Conservation (phyloP, 1,140 invertebrate genomes). For the Drosophila ohnishii region DNA sequence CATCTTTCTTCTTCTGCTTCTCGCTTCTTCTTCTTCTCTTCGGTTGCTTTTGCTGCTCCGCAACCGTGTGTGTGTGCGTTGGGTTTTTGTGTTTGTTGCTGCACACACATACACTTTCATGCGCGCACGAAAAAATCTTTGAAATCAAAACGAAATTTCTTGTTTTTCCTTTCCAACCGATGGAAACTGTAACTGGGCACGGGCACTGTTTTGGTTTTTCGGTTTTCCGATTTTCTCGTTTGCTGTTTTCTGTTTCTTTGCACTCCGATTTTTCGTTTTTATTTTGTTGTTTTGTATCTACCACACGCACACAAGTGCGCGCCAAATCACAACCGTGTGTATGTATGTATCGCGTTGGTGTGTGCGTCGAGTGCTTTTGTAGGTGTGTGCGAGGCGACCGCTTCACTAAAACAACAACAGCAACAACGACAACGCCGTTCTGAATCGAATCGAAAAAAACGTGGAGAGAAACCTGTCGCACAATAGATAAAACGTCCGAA, state of each 20-base stretch:
- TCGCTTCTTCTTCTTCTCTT: slow-evolving; percentile 49
- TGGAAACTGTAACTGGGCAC: slow-evolving; percentile 47
- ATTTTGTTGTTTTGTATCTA: slow-evolving; percentile 54
- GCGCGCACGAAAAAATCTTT: slow-evolving; percentile 47
- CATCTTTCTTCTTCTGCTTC: slow-evolving; percentile 66
- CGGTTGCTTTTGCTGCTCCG: slow-evolving; percentile 50
- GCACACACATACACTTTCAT: slow-evolving; percentile 37
- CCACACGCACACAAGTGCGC: slow-evolving; percentile 62
- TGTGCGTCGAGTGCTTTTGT: slow-evolving; percentile 26
- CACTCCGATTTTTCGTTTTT: slow-evolving; percentile 48
- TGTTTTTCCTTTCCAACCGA: slow-evolving; percentile 37
- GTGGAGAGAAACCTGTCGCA: slow-evolving; percentile 31
- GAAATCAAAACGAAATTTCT: slow-evolving; percentile 52
- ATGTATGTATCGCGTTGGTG: slow-evolving; percentile 58
- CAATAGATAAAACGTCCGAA: slow-evolving; percentile 15
- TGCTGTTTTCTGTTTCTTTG: slow-evolving; percentile 39
- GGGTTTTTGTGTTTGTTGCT: slow-evolving; percentile 38
- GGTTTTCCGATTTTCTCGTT: slow-evolving; percentile 30
- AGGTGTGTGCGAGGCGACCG: slow-evolving; percentile 47
- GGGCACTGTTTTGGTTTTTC: slow-evolving; percentile 41
- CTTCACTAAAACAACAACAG: slow-evolving; percentile 45
- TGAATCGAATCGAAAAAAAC: slow-evolving; percentile 33
- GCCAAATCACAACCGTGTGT: slow-evolving; percentile 77
- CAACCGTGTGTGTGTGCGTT: slow-evolving; percentile 40
- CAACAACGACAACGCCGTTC: slow-evolving; percentile 34